Evolutionary conservation across 2,888 invertebrate genomes (phyloP).

Genomic region (Apamea monoglypha): DNA sequence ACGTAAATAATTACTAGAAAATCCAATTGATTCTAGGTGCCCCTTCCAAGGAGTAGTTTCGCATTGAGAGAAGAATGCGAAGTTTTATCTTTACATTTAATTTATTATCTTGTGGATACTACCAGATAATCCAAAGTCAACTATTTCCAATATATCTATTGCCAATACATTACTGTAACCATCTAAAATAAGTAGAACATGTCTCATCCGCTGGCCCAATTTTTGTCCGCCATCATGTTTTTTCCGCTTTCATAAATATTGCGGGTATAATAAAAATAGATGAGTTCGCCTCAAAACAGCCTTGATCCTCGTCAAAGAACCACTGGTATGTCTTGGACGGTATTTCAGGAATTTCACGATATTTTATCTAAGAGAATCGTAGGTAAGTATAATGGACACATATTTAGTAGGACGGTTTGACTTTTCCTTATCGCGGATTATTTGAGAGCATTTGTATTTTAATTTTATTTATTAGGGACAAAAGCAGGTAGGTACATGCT

Average conservation of each 20-base stretch:
- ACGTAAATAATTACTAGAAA: neutral
- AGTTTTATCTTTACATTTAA: neutral
- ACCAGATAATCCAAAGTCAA: conserved; percentile 11
- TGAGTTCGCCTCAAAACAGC: conserved; percentile 54
- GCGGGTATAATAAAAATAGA: conserved; percentile 67
- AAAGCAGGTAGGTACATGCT: neutral
- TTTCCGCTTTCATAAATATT: conserved; percentile 68
- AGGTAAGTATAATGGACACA: conserved; percentile 23
- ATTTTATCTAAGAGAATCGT: conserved; percentile 49
- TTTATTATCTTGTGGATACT: neutral
- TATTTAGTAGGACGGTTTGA: conserved; percentile 11
- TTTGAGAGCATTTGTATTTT: neutral
- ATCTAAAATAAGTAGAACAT: conserved; percentile 46
- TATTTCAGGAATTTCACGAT: conserved; percentile 61
- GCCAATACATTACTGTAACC: conserved; percentile 32
- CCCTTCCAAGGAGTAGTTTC: neutral
- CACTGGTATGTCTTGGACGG: conserved; percentile 63
- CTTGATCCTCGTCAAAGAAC: conserved; percentile 66
- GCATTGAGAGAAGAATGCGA: neutral
- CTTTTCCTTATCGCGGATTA: conserved; percentile 6
- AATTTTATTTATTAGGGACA: too few relatives aligned
- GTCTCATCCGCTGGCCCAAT: conserved; percentile 25
- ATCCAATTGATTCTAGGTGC: neutral
- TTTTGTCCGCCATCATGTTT: conserved; percentile 58
- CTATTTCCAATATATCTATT: neutral